phyloP scores from a whole-genome alignment of 1,140 invertebrate species.

The Apis florea region DNA sequence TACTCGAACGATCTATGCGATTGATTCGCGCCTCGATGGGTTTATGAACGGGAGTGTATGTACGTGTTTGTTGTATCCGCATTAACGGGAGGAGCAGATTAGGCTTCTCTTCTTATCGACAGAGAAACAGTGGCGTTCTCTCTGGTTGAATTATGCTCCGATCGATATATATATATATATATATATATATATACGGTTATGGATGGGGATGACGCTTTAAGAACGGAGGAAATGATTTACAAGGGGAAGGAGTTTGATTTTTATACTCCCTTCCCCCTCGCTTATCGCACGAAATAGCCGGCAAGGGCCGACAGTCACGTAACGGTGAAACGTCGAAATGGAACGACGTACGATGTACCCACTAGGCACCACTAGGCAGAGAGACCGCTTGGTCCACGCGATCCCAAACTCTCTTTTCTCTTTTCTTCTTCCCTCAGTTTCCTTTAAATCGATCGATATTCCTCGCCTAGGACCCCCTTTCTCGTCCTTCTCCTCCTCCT shows the following conservation, averaged over 20 bases:
- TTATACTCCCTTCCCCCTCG: constrained; percentile 22
- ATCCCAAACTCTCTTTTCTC: background rate
- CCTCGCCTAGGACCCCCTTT: constrained; percentile 14
- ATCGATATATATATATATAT: constrained; percentile 11
- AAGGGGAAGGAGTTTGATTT: constrained; percentile 39
- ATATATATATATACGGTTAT: too few species aligned
- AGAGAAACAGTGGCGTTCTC: constrained; percentile 12
- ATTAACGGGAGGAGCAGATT: constrained; percentile 12
- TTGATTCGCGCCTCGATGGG: too few species aligned
- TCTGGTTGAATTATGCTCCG: background rate
- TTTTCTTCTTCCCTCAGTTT: constrained; percentile 13
- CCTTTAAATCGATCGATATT: constrained; percentile 55
- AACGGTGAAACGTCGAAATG: constrained; percentile 46
- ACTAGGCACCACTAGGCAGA: constrained; percentile 10
- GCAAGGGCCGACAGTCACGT: constrained; percentile 49
- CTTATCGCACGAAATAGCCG: constrained; percentile 54
- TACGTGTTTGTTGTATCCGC: background rate
- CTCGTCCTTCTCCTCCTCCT: constrained; percentile 11
- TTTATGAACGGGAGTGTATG: too few species aligned
- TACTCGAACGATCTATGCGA: too few species aligned
- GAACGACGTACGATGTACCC: constrained; percentile 39
- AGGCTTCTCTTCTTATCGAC: constrained; percentile 26
- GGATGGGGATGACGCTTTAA: constrained; percentile 30
- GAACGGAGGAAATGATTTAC: constrained; percentile 34
- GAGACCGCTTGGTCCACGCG: background rate